Percentiles rank a stretch among this genome's conserved stretches.
These are phyloP conservation scores for Latrodectus geometricus DNA, from an alignment of 1,140 invertebrate species.

Conservation along the genomic window DNA sequence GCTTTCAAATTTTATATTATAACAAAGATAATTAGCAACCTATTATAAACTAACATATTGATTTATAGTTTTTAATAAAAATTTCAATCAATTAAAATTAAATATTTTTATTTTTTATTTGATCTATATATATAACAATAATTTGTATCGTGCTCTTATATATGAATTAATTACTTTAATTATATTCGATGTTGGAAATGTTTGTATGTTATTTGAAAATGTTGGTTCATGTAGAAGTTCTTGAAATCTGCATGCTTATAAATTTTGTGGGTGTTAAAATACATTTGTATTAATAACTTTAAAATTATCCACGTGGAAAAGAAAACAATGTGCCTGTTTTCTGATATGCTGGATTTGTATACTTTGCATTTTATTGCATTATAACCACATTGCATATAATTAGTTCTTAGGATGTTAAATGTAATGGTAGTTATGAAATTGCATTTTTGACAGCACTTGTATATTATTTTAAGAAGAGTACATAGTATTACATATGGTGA, in stretches of 20 bases:
- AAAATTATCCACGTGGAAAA: constrained; percentile 17
- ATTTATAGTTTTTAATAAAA: no score
- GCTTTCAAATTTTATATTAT: no score
- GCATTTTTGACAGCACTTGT: not conserved
- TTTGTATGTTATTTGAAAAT: no score
- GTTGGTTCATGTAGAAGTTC: not conserved
- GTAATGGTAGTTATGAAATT: not conserved
- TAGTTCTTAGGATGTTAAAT: not conserved
- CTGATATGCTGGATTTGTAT: constrained; percentile 25
- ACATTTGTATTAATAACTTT: constrained; percentile 3
- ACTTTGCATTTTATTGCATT: constrained; percentile 1
- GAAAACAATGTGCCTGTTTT: constrained; percentile 46
- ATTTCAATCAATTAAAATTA: no score
- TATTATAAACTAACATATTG: no score
- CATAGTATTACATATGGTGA: not conserved
- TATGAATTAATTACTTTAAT: no score
- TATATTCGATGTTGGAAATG: no score
- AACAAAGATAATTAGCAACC: no score
- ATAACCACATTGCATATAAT: not conserved
- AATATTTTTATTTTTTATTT: no score
- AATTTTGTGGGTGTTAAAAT: constrained; percentile 51
- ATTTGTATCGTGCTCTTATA: no score
- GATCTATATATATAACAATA: no score
- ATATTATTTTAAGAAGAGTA: not conserved
- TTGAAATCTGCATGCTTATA: constrained; percentile 32